phyloP scores from a whole-genome alignment of 2,797 vertebrate species.

The Melanogrammus aeglefinus region DNA sequence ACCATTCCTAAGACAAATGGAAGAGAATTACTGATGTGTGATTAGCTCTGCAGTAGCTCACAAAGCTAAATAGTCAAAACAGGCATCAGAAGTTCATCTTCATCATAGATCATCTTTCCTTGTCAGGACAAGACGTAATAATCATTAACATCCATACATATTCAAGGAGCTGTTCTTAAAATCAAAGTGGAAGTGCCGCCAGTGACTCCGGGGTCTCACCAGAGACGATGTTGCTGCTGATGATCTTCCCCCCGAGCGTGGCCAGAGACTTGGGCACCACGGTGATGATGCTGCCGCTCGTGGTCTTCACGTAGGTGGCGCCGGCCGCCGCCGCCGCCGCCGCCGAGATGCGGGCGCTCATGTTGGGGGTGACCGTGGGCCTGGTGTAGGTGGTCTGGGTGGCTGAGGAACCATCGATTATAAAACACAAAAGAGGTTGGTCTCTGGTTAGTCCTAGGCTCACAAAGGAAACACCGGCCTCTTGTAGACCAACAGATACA shows the following conservation, averaged over 20 bases:
- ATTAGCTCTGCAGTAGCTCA: neutral
- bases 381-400: slow-evolving; percentile 89
- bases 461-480: neutral
- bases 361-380: slow-evolving; percentile 83
- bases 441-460: neutral
- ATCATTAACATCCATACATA: neutral
- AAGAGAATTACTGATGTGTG: neutral
- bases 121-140: too few relatives aligned
- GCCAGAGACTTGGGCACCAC: slow-evolving; percentile 97
- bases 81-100: neutral
- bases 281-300: slow-evolving; percentile 97
- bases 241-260: slow-evolving; percentile 93
- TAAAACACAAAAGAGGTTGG: neutral
- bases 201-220: slow-evolving; percentile 70
- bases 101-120: too few relatives aligned
- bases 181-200: neutral
- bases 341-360: slow-evolving; percentile 86
- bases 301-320: slow-evolving; percentile 95
- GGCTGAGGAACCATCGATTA: slow-evolving; percentile 61
- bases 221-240: slow-evolving; percentile 96
- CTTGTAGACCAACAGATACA: too few relatives aligned
- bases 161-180: neutral
- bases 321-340: slow-evolving; percentile 84
- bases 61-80: neutral
- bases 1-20: neutral